These are phyloP conservation scores for Tretioscincus oriximinensis DNA, from an alignment of 2,113 vertebrate genomes.

Conservation along the genomic window DNA sequence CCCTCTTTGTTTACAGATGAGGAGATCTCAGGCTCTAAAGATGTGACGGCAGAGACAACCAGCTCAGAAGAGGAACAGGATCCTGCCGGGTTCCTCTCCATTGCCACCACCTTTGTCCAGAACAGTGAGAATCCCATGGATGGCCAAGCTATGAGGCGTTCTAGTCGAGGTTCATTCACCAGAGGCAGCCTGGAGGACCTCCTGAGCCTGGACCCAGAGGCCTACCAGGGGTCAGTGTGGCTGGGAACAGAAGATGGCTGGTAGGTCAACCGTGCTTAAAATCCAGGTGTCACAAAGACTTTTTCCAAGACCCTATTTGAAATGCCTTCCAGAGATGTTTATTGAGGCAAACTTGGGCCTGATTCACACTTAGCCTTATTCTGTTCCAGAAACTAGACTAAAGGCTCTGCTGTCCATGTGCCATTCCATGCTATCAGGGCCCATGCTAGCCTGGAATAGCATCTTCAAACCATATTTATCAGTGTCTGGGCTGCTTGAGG, in stretches of 20 bases:
- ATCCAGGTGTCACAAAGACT: too few relatives aligned
- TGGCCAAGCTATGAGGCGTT: constrained; percentile 88
- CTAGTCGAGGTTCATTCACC: constrained; percentile 92
- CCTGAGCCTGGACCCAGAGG: constrained; percentile 91
- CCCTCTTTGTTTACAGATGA: constrained; percentile 75
- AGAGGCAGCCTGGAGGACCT: constrained; percentile 94
- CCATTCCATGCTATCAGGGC: too few relatives aligned
- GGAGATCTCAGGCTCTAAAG: constrained; percentile 88
- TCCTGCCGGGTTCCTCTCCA: constrained; percentile 72
- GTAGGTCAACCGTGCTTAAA: constrained; percentile 62
- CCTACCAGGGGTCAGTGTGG: constrained; percentile 98
- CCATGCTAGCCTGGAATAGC: too few relatives aligned
- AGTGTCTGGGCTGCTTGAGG: neutral
- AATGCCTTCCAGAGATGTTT: too few relatives aligned
- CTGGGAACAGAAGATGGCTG: constrained; percentile 97
- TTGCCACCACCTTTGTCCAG: constrained; percentile 72
- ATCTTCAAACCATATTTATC: neutral
- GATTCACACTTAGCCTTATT: too few relatives aligned
- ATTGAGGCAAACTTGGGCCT: too few relatives aligned
- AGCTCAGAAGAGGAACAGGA: constrained; percentile 98
- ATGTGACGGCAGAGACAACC: constrained; percentile 87
- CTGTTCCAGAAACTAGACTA: too few relatives aligned
- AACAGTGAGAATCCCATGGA: constrained; percentile 84
- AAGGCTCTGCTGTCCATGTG: too few relatives aligned
- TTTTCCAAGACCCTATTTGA: too few relatives aligned